A percentile compares a stretch with the other conserved stretches of the same genome.
Conservation (phyloP, 2,113 vertebrate genomes). For the Etia nguti region DNA sequence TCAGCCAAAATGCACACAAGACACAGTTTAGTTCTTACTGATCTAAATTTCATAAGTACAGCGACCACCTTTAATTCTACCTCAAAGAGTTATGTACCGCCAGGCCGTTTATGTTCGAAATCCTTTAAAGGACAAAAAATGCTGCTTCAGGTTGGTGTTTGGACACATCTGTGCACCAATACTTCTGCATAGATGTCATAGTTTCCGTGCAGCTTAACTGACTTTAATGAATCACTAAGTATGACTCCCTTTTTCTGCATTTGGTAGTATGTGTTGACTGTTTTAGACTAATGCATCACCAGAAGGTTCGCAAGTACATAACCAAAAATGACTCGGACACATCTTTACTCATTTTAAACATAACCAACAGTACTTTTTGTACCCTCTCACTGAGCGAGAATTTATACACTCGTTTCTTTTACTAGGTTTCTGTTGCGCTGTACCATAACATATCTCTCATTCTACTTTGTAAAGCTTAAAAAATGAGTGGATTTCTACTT, state of each 20-base stretch:
- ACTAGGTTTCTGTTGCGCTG: not conserved
- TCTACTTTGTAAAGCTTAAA: not conserved
- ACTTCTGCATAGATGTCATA: not conserved
- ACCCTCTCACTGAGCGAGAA: not conserved
- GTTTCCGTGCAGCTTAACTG: not conserved
- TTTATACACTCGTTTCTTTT: not conserved
- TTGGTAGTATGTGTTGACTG: not conserved
- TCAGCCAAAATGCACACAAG: slow-evolving; percentile 10
- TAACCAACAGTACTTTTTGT: not conserved
- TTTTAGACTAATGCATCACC: not conserved
- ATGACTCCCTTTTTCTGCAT: not conserved
- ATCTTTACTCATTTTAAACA: not conserved
- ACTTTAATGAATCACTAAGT: slow-evolving; percentile 4
- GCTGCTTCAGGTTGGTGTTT: not conserved
- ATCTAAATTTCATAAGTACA: not conserved
- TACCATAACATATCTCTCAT: not conserved
- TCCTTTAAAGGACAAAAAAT: not conserved
- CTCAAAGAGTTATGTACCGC: not conserved
- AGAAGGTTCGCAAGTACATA: not conserved
- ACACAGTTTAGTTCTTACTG: not conserved
- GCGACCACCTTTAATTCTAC: not conserved
- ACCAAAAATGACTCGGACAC: not conserved
- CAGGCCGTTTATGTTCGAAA: not conserved
- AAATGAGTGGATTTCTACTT: not conserved
- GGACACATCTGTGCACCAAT: not conserved